Evolutionary conservation across 2,797 vertebrate species (phyloP), one percentile per base, ranked within the genome.

Genomic region (Enteromius fasciolatus): DNA sequence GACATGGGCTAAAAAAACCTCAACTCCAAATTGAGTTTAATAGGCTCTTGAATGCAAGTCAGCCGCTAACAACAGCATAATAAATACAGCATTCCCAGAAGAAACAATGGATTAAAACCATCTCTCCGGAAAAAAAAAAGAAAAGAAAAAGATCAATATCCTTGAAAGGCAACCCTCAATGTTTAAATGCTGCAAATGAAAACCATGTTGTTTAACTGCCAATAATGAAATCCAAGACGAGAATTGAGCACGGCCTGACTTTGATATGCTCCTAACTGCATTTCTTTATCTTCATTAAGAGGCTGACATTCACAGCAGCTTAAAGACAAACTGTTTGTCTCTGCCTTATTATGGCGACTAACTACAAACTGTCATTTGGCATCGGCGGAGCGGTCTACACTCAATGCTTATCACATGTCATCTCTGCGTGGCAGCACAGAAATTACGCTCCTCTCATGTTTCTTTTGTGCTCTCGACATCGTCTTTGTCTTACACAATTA

Each of bases 401-500:
- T 95, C 94, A 95, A 94, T 94, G 94, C 93, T 95, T 92, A 92
- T 95, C 95, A 94, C 91, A 96, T 95, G 95, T 96, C 94, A 95
- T 89, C 93, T 93, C 89, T 94, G 90, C 90, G 87, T 93, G 92
- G 93, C 92, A 94, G 93, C 93, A 91, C 92, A 94, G 94, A 96
- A 95, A 97, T 96, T 95, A 94, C 94, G 80, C 85, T 85, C 76
- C 87, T 87, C 93, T 94, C 92, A 94, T 94, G 93, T 94, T 91
- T 95, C 94, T 94, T 95, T 95, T 96, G 94, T 96, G 93, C 94
- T 94, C 94, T 94, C 96, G 95, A 97, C 95, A 95, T 93, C 92
- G 93, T 95, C 95, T 96, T 97, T 97, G 95, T 98, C 95, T 97
- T 96, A 94, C 92, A 96, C 95, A 96, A 96, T 97, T 96, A 96